Evolutionary conservation across 2,113 vertebrate species (phyloP).

Genomic region (Hemicordylus capensis): DNA sequence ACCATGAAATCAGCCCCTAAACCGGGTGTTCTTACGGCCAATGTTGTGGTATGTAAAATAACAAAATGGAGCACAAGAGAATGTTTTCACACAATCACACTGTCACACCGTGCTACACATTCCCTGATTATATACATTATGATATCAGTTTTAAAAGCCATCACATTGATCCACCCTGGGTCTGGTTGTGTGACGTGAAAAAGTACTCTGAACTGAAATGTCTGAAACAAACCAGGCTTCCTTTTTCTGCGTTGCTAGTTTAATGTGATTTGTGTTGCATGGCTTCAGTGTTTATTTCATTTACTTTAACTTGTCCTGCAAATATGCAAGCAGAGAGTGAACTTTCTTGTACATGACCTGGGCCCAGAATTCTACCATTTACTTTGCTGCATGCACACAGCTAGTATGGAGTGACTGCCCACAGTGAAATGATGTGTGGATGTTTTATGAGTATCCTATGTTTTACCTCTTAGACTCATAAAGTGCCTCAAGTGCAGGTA

Average conservation of each 20-base stretch:
- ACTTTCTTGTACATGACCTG: constrained; percentile 51
- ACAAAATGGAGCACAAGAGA: background rate
- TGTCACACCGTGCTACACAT: background rate
- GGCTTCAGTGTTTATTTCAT: background rate
- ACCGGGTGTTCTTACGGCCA: background rate
- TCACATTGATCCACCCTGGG: background rate
- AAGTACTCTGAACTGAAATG: background rate
- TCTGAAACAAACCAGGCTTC: background rate
- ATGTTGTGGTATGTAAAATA: background rate
- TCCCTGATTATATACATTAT: background rate
- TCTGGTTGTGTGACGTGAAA: background rate
- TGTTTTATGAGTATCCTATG: constrained; percentile 64
- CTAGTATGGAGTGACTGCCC: constrained; percentile 24
- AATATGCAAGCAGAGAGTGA: constrained; percentile 60
- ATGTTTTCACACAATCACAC: background rate
- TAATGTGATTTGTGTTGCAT: background rate
- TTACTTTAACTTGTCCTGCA: constrained; percentile 22
- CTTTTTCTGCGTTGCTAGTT: background rate
- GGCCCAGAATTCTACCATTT: constrained; percentile 62
- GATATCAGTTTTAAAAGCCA: background rate
- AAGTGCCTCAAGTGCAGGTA: constrained; percentile 63
- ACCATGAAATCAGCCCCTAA: background rate
- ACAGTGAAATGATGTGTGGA: constrained; percentile 51
- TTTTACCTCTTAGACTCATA: constrained; percentile 44
- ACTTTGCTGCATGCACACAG: constrained; percentile 53